Evolutionary conservation across 2,888 invertebrate species (phyloP).

Genomic region (Cistogaster globosa): DNA sequence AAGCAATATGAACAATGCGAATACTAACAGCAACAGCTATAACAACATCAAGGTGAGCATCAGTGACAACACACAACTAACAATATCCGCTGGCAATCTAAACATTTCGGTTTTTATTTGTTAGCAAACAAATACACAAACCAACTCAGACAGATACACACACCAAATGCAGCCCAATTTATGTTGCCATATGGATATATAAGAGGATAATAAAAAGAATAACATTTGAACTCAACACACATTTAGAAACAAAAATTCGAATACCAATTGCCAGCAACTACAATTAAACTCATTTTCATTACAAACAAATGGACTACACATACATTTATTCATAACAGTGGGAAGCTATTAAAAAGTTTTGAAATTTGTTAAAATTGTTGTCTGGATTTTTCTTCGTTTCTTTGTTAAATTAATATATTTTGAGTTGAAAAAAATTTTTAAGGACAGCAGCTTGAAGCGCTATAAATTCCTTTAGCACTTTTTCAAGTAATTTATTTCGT

Average conservation of each 20-base stretch:
- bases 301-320: not conserved
- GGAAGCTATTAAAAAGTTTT: too few relatives aligned
- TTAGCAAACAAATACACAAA: slow-evolving; percentile 1
- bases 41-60: slow-evolving; percentile 25
- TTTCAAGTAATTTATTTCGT: too few relatives aligned
- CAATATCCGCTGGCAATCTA: slow-evolving; percentile 19
- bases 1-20: slow-evolving; percentile 17
- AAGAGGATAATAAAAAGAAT: slow-evolving; percentile 12
- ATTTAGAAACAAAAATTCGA: not conserved
- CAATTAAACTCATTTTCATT: slow-evolving; percentile 1
- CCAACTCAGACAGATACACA: not conserved
- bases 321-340: not conserved
- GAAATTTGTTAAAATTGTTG: too few relatives aligned
- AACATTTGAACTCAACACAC: slow-evolving; percentile 2
- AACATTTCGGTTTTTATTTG: slow-evolving; percentile 9
- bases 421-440: too few relatives aligned
- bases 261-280: not conserved
- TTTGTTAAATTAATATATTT: too few relatives aligned
- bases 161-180: not conserved
- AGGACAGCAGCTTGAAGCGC: too few relatives aligned
- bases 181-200: not conserved
- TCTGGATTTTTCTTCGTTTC: too few relatives aligned
- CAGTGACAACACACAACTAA: slow-evolving; percentile 21
- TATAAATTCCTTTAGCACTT: too few relatives aligned
- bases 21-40: not conserved